Evolutionary conservation across 1,140 invertebrate genomes (phyloP).

Genomic region (Batillaria attramentaria): DNA sequence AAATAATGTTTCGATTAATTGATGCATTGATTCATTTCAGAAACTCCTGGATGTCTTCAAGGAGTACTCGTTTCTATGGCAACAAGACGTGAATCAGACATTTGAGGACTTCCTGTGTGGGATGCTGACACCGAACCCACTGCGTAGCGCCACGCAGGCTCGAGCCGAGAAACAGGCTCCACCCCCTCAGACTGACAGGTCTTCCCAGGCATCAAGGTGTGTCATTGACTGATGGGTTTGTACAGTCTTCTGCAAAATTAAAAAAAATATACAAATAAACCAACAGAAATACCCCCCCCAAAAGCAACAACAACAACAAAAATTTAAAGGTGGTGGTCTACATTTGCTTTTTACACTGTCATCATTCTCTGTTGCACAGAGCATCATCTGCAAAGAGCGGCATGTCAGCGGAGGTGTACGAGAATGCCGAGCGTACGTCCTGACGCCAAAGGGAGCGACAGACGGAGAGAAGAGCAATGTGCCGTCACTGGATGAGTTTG

Average conservation of each 20-base stretch:
- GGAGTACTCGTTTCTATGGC: conserved; percentile 69
- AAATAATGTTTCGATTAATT: no score
- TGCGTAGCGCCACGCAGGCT: conserved; percentile 50
- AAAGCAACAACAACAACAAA: no score
- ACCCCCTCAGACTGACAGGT: conserved; percentile 50
- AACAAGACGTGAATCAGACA: conserved; percentile 69
- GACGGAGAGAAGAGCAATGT: conserved; percentile 60
- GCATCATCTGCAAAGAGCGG: conserved; percentile 62
- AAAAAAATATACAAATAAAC: no score
- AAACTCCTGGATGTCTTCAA: conserved; percentile 66
- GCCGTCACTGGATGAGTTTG: conserved; percentile 70
- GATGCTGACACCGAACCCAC: conserved; percentile 63
- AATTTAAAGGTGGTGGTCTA: no score
- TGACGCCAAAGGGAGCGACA: conserved; percentile 63
- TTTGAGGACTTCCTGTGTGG: conserved; percentile 69
- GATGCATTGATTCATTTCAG: conserved; percentile 47
- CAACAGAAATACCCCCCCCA: no score
- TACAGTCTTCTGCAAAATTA: no score
- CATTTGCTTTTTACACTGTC: background rate
- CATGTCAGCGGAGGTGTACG: conserved; percentile 57
- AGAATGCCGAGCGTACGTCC: conserved; percentile 65
- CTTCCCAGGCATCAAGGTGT: conserved; percentile 60
- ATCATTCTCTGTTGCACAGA: conserved; percentile 41
- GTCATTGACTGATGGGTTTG: no score
- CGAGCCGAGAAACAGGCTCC: conserved; percentile 48